A percentile compares a stretch with the other conserved stretches of the same genome.
These are phyloP conservation scores for Pristis pectinata DNA, from an alignment of 2,797 vertebrate genomes.

Conservation along the genomic window DNA sequence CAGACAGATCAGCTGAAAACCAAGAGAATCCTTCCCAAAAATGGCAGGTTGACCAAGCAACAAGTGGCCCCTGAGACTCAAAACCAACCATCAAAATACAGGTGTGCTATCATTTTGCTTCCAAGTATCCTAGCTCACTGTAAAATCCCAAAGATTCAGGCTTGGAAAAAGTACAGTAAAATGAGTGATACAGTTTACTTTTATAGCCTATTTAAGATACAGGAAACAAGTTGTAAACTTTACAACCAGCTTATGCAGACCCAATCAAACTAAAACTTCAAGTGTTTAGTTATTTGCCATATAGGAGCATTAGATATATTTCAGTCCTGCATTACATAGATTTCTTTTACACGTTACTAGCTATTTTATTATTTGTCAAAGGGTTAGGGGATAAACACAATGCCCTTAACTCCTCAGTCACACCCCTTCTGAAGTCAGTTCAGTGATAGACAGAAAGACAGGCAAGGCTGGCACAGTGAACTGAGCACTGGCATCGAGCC, in stretches of 20 bases:
- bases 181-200: background rate
- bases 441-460: slow-evolving; percentile 48
- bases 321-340: background rate
- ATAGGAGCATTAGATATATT: background rate
- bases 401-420: background rate
- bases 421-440: slow-evolving; percentile 7
- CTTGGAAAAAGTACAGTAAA: background rate
- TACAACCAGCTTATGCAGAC: slow-evolving; percentile 1
- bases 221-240: background rate
- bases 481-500: slow-evolving; percentile 59
- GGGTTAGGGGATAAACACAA: background rate
- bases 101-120: too few relatives aligned
- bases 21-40: background rate
- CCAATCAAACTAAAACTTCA: background rate
- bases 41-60: background rate
- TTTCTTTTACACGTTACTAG: background rate
- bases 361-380: background rate
- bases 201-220: background rate
- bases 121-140: background rate
- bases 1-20: background rate
- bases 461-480: slow-evolving; percentile 55
- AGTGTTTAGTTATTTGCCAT: background rate
- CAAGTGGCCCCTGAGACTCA: background rate
- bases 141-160: slow-evolving; percentile 9
- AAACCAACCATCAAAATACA: background rate